These are phyloP conservation scores for Mechanitis messenoides DNA, from an alignment of 2,888 invertebrate species.

Conservation along the genomic window DNA sequence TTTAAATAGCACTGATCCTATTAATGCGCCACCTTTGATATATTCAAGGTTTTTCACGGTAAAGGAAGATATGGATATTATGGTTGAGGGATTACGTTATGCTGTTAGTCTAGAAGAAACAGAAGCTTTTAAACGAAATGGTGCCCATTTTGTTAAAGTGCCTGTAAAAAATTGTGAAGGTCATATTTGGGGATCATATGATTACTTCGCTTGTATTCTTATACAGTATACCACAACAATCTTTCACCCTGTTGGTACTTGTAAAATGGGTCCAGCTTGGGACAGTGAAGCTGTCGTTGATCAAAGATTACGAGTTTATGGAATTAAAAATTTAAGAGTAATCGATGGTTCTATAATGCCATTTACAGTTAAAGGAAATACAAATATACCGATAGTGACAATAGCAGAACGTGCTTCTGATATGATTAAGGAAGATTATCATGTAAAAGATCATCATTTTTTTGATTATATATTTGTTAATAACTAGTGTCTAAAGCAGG, in stretches of 20 bases:
- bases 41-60: slow-evolving; percentile 81
- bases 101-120: slow-evolving; percentile 78
- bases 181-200: slow-evolving; percentile 77
- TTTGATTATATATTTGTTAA: too few relatives aligned
- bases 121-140: slow-evolving; percentile 74
- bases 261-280: slow-evolving; percentile 81
- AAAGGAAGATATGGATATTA: slow-evolving; percentile 78
- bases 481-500: too few relatives aligned
- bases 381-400: slow-evolving; percentile 91
- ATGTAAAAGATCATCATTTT: too few relatives aligned
- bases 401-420: slow-evolving; percentile 90
- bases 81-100: slow-evolving; percentile 79
- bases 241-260: slow-evolving; percentile 83
- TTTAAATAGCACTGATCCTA: slow-evolving; percentile 82
- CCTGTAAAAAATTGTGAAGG: slow-evolving; percentile 77
- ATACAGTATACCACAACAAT: slow-evolving; percentile 82
- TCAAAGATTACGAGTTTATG: slow-evolving; percentile 78
- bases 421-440: slow-evolving; percentile 81
- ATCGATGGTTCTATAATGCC: slow-evolving; percentile 83
- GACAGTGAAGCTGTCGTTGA: slow-evolving; percentile 81
- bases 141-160: slow-evolving; percentile 72
- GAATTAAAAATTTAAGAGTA: slow-evolving; percentile 79
- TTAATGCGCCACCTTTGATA: slow-evolving; percentile 83
- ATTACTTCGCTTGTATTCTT: slow-evolving; percentile 81
- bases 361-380: slow-evolving; percentile 81